Conservation (phyloP, 2,797 vertebrate species). For the Lagodon rhomboides region DNA sequence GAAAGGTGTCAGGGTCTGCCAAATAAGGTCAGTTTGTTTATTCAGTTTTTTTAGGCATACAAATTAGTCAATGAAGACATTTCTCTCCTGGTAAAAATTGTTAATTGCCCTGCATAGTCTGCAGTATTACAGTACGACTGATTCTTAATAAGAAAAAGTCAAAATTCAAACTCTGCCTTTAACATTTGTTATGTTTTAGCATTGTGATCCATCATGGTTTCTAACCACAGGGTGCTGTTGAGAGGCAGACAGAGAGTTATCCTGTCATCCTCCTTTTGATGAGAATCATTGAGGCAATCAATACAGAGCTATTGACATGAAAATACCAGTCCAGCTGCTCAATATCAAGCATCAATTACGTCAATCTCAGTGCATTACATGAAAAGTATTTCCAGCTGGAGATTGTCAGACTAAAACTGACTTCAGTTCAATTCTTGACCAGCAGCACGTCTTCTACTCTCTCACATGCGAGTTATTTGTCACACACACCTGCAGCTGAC, state of each 20-base stretch:
- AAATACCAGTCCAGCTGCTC: constrained; percentile 18
- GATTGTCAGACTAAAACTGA: constrained; percentile 16
- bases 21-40: background rate
- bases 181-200: background rate
- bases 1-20: too few relatives aligned
- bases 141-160: background rate
- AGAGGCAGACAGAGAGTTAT: background rate
- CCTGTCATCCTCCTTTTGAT: background rate
- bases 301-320: constrained; percentile 17
- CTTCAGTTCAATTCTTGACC: constrained; percentile 7
- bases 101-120: background rate
- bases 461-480: constrained; percentile 10
- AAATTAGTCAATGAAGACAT: too few relatives aligned
- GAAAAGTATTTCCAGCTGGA: constrained; percentile 42
- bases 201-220: background rate
- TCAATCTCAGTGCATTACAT: constrained; percentile 33
- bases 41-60: background rate
- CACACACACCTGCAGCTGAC: constrained; percentile 16
- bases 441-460: background rate
- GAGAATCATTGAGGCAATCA: constrained; percentile 19
- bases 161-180: background rate
- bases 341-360: constrained; percentile 35
- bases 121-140: background rate
- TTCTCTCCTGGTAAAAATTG: too few relatives aligned
- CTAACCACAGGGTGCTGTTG: background rate